Base-by-base conservation (phyloP, 2,888 invertebrate genomes). In the Blera fallax region DNA sequence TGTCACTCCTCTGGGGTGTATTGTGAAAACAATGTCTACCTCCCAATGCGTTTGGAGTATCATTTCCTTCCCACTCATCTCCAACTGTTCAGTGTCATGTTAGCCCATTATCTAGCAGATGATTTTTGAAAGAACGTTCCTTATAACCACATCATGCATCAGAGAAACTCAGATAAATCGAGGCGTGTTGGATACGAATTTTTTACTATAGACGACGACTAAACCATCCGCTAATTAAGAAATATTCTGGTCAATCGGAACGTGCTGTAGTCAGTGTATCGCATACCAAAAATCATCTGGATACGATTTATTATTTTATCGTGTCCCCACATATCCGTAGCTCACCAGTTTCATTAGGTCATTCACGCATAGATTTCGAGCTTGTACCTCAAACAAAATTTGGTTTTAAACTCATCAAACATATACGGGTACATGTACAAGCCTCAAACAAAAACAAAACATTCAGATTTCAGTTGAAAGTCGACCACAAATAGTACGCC, bases 401-500 rank as follows among this genome's bases (percentile, higher is more conserved):
- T 60, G 4, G 27, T 69, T 76, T 54, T 29, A 73, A 65, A 78
- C 43, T 72, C 40, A 64, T 69, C 52, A 73, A 32, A 32, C 32
- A 72, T 58, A 40, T 29, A 11, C 5, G 24, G n/a, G n/a, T 16
- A 18, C n/a, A 32, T n/a, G 10, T 16, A 29, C 43, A 7, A 3
- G 40, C n/a, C 43, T 52, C 60, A 77, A 65, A 50, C n/a, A n/a
- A 67, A 73, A 82, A 67, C 24, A 79, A 76, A 64, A 65, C n/a
- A 78, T 88, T 84, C 84, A 90, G 89, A 90, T 92, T 54, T 91
- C 92, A 14, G 90, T 91, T 64, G 91, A 91, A 88, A 90, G 90
- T 62, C 91, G 91, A 78, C 94, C 79, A 37, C 87, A 90, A 80
- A 87, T 89, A 67, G 89, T 88, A 3, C 88, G 88, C 45, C 78